Conservation (phyloP, 2,888 invertebrate genomes). For the Strigamia maritima region DNA sequence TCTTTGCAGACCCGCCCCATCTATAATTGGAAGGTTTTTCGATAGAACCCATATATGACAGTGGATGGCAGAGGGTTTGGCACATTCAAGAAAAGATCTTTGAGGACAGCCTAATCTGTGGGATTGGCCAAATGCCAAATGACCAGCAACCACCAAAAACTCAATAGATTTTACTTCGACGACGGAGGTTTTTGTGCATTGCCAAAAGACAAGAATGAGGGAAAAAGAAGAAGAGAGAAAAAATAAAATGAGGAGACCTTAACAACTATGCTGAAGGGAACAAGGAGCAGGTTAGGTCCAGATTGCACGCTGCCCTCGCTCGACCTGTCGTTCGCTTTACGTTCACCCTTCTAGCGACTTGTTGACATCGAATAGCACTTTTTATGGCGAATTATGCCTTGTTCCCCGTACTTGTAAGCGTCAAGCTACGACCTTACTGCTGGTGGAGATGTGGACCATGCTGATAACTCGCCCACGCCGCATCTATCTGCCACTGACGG, state of each 20-base stretch:
- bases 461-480: neutral
- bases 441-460: neutral
- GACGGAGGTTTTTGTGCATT: constrained; percentile 15
- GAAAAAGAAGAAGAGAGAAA: neutral
- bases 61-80: constrained; percentile 16
- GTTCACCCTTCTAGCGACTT: constrained; percentile 24
- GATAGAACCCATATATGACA: neutral
- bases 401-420: constrained; percentile 24
- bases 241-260: neutral
- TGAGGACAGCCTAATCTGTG: constrained; percentile 20
- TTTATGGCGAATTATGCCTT: constrained; percentile 27
- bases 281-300: constrained; percentile 27
- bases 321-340: constrained; percentile 25
- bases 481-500: constrained; percentile 22
- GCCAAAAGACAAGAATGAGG: constrained; percentile 5
- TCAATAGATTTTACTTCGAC: constrained; percentile 27
- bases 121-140: constrained; percentile 1
- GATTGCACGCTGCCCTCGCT: constrained; percentile 2
- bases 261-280: neutral
- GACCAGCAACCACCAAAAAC: constrained; percentile 27
- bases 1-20: neutral
- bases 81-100: neutral
- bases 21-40: constrained; percentile 15
- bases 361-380: constrained; percentile 22
- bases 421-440: neutral